Evolutionary conservation across 2,888 invertebrate genomes (phyloP), one percentile per base, ranked within the genome.

Genomic region (Acronicta leporina): DNA sequence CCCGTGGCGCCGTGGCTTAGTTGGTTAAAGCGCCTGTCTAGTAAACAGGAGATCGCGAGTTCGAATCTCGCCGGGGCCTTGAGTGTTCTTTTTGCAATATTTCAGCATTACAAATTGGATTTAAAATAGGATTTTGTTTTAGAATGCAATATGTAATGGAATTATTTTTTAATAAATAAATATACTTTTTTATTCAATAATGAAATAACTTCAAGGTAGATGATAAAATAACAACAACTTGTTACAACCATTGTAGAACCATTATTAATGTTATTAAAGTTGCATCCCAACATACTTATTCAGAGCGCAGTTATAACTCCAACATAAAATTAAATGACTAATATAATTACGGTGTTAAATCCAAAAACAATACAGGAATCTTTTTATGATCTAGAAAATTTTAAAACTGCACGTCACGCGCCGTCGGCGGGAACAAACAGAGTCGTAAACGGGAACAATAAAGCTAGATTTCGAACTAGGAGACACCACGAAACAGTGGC

Each of bases 1-100:
- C 0, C 57, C 59, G 10, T 65, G 89, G 92, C 90, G 89, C 91
- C 92, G 91, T 92, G 92, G 92, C 92, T 92, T 90, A 91, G 89
- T 91, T 91, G 92, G 91, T 91, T 91, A 91, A 91, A 91, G 91
- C 92, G 92, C 92, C 92, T 92, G 92, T 92, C 92, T 92, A 92
- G 92, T 92, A 92, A 92, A 92, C 92, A 92, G 92, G 91, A 92
- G 92, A 92, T 92, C 91, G 83, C 76, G 91, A 92, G 92, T 92
- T 92, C 92, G 91, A 92, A 92, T 92, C 91, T 68, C 72, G 67
- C 58, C 75, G 71, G 62, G 75, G 75, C 71, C 77, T 78, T 25
- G 14, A 0, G 11, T 20, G 8, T 44, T n/a, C 40, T 70, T 70
- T 70, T 70, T 63, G 55, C 33, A 33, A 41, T 53, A 54, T 68